These are phyloP conservation scores for Caenorhabditis plicata DNA, from an alignment of 2,888 invertebrate genomes.

Conservation along the genomic window DNA sequence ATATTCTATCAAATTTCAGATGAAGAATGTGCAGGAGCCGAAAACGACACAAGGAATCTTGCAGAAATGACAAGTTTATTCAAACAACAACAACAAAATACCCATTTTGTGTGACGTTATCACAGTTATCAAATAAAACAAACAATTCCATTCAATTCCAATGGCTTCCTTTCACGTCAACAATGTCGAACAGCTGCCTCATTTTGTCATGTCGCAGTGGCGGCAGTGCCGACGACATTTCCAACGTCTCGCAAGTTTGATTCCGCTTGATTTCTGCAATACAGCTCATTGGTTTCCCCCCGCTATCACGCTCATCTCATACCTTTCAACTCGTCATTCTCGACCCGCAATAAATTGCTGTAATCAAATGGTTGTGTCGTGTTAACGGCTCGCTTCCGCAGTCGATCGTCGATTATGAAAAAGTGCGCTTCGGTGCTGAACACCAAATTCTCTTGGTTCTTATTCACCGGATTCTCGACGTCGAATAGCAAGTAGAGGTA, in stretches of 20 bases:
- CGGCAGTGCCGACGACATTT: constrained; percentile 9
- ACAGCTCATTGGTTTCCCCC: background rate
- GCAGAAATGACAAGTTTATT: too few species aligned
- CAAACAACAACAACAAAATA: too few species aligned
- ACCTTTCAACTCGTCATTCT: background rate
- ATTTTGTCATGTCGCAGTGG: constrained; percentile 22
- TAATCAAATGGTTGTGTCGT: constrained; percentile 1
- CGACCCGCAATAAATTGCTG: background rate
- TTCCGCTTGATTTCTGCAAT: background rate
- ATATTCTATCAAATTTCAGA: too few species aligned
- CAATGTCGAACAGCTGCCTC: constrained; percentile 13
- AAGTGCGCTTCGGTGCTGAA: constrained; percentile 71
- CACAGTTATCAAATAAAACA: too few species aligned
- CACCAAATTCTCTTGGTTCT: constrained; percentile 69
- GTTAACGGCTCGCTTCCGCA: background rate
- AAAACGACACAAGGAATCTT: too few species aligned
- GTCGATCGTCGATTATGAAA: constrained; percentile 7
- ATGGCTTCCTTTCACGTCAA: too few species aligned
- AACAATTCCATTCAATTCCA: too few species aligned
- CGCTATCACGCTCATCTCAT: too few species aligned
- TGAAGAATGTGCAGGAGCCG: too few species aligned
- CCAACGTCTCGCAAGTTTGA: constrained; percentile 16
- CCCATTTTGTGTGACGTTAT: too few species aligned
- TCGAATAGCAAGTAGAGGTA: constrained; percentile 74
- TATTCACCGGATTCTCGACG: constrained; percentile 72